Evolutionary conservation across 2,888 invertebrate species (phyloP), one percentile per base, ranked within the genome.

Genomic region (Brachylomia viminalis): DNA sequence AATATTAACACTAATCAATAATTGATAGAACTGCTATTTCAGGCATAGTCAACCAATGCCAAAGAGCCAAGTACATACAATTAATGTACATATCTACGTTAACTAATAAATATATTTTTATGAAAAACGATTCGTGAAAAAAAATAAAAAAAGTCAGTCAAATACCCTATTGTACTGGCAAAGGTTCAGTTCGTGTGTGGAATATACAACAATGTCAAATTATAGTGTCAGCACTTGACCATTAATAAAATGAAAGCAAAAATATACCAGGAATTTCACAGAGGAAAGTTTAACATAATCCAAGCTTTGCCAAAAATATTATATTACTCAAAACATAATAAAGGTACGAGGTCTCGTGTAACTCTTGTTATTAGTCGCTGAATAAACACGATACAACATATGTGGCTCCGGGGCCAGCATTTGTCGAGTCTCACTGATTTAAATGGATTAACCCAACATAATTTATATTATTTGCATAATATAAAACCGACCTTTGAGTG

Each of bases 331-430:
- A 77, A 79, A 79, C 69, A 75, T 64, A 79, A 83, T 76, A 67
- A 76, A 80, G 79, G 80, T 72, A 70, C 47, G 23, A 59, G 68
- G 68, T 75, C 58, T 61, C 79, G 33, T 76, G 42, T 72, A 38
- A 78, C 23, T 67, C 66, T 15, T 72, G 79, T 79, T 74, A 87
- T 87, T 83, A 87, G 86, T 42, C 67, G 68, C 88, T 87, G 87
- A 69, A 67, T 67, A 85, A 87, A 87, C 79, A 80, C 77, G 87
- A 87, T 87, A 89, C 87, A 85, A 88, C 79, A 79, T 74, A 87
- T 85, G 80, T 75, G 54, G 68, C 84, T 75, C 80, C 61, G 38
- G 62, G 78, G 76, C 69, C 66, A 66, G 58, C 67, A 76, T 78
- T 81, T 78, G 86, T 83, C 65, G 75, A 83, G 68, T 72, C 67